Conservation (phyloP, 2,888 invertebrate genomes). For the Drosophila neotestacea region DNA sequence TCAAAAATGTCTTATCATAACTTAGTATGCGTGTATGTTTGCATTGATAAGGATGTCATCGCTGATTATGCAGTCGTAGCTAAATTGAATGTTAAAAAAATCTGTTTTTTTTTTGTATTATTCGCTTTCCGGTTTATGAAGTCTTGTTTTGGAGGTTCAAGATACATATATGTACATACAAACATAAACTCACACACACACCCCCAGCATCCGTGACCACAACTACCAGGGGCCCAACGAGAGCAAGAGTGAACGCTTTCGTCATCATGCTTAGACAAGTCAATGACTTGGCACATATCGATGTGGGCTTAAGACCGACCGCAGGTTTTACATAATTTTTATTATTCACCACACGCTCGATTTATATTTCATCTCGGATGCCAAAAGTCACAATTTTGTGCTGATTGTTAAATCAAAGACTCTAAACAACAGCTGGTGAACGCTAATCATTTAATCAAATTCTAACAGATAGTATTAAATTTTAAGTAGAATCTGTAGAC, state of each 20-base stretch:
- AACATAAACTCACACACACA: conserved; percentile 1
- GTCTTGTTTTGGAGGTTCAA: conserved; percentile 22
- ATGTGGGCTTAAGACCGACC: conserved; percentile 29
- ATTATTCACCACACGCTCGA: conserved; percentile 20
- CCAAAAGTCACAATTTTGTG: conserved; percentile 60
- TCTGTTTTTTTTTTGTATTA: conserved; percentile 2
- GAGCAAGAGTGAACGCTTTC: conserved; percentile 41
- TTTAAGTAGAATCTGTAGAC: conserved; percentile 11
- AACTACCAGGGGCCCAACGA: conserved; percentile 25
- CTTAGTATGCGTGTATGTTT: conserved; percentile 14
- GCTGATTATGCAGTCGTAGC: conserved; percentile 18
- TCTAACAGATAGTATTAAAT: conserved; percentile 1
- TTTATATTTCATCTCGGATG: conserved; percentile 24
- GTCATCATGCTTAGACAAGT: conserved; percentile 42
- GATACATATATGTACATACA: neutral
- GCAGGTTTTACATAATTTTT: conserved; percentile 51
- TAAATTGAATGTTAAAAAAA: conserved; percentile 17
- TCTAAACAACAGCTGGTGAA: conserved; percentile 19
- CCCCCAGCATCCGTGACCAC: neutral
- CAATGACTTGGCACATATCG: conserved; percentile 64
- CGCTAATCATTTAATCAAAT: conserved; percentile 36
- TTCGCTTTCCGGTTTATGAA: conserved; percentile 42
- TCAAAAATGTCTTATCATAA: conserved; percentile 15
- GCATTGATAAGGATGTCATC: conserved; percentile 38
- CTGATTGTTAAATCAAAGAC: conserved; percentile 54